Conservation (phyloP, 2,113 vertebrate species). For the Pelusios castaneus region DNA sequence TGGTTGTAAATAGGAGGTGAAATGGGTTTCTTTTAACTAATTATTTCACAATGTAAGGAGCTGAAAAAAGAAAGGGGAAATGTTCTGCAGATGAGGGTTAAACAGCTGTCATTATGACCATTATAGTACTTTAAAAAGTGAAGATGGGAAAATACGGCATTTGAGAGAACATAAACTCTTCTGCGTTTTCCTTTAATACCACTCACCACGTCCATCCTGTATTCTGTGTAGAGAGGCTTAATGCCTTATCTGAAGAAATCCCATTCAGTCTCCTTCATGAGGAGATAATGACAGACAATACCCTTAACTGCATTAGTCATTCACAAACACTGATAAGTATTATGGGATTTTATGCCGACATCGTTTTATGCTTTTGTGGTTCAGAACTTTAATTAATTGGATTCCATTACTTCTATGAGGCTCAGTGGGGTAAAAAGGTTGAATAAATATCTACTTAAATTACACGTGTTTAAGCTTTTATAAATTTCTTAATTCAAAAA, state of each 20-base stretch:
- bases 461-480: not conserved
- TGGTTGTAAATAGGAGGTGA: not conserved
- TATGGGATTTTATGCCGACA: slow-evolving; percentile 38
- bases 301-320: slow-evolving; percentile 43
- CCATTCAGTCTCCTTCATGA: slow-evolving; percentile 26
- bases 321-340: slow-evolving; percentile 36
- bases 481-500: not conserved
- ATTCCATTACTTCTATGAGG: slow-evolving; percentile 14
- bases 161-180: slow-evolving; percentile 3
- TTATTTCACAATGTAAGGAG: not conserved
- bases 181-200: slow-evolving; percentile 29
- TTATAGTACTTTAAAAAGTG: slow-evolving; percentile 31
- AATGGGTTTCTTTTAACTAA: not conserved
- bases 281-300: slow-evolving; percentile 32
- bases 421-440: slow-evolving; percentile 10
- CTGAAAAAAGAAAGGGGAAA: not conserved
- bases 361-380: slow-evolving; percentile 40
- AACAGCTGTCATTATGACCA: slow-evolving; percentile 5
- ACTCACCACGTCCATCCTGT: not conserved
- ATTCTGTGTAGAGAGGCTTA: not conserved
- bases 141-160: slow-evolving; percentile 4
- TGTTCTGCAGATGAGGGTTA: not conserved
- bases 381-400: slow-evolving; percentile 52
- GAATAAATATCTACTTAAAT: slow-evolving; percentile 40
- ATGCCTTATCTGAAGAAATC: slow-evolving; percentile 37